Conservation (phyloP, 1,140 invertebrate genomes). For the Drosophila truncata region DNA sequence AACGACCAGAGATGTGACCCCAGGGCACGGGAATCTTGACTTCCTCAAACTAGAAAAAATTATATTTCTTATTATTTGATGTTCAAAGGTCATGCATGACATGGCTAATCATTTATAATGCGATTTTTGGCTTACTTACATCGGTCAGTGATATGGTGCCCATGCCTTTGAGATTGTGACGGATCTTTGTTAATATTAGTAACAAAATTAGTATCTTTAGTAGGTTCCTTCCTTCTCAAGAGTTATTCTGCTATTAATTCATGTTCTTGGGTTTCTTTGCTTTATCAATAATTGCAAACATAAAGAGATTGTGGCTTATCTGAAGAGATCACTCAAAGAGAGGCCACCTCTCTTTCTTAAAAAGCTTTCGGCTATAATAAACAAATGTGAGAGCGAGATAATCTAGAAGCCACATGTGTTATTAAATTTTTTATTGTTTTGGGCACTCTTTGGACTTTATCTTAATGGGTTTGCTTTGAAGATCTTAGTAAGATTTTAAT, state of each 20-base stretch:
- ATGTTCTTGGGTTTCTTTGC: not conserved
- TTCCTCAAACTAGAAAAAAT: conserved; percentile 85
- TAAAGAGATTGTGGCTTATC: not conserved
- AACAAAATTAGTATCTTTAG: not conserved
- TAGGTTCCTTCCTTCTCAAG: not conserved
- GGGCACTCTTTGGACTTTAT: not conserved
- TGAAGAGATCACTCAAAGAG: conserved; percentile 3
- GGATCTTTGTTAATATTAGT: not conserved
- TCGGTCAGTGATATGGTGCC: conserved; percentile 58
- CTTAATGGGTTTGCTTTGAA: not conserved
- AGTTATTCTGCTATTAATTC: not conserved
- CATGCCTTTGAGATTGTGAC: conserved; percentile 33
- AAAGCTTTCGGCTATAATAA: not conserved
- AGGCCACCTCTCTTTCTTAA: not conserved
- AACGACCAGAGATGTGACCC: conserved; percentile 89
- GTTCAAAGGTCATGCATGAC: conserved; percentile 7
- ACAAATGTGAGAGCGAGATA: not conserved
- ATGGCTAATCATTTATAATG: not conserved
- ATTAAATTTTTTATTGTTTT: not conserved
- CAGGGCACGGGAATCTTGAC: conserved; percentile 88
- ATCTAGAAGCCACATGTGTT: not conserved
- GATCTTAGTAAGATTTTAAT: not conserved
- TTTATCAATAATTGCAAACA: not conserved
- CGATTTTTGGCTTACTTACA: conserved; percentile 38
- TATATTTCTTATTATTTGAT: not conserved